These are phyloP conservation scores for Ciconia boyciana DNA, from an alignment of 2,113 vertebrate species.

Conservation along the genomic window DNA sequence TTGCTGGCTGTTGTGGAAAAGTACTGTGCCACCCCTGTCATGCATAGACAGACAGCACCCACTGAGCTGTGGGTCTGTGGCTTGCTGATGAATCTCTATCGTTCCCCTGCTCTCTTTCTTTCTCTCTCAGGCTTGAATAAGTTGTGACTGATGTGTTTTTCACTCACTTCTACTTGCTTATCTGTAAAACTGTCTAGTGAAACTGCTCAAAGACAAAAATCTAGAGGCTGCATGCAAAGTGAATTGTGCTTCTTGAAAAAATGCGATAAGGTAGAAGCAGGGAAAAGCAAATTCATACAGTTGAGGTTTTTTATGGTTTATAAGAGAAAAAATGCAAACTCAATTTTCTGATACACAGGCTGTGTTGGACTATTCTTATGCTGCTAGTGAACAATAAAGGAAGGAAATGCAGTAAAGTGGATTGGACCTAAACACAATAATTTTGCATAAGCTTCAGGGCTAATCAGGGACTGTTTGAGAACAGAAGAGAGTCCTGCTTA, in stretches of 20 bases:
- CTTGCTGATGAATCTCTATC: background rate
- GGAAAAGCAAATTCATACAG: background rate
- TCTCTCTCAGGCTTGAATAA: background rate
- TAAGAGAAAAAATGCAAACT: background rate
- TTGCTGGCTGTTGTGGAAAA: background rate
- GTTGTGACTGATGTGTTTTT: background rate
- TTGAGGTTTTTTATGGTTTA: background rate
- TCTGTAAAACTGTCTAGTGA: background rate
- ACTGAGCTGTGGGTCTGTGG: background rate
- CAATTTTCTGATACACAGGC: background rate
- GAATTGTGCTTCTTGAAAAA: background rate
- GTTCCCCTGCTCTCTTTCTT: background rate
- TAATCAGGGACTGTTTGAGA: background rate
- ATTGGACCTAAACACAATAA: background rate
- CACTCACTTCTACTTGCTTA: background rate
- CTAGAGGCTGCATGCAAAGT: background rate
- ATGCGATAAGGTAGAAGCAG: background rate
- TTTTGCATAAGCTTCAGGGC: background rate
- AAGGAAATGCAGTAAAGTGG: background rate
- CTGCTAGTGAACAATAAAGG: background rate
- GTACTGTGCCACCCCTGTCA: background rate
- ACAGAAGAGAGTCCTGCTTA: background rate
- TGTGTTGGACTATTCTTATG: background rate
- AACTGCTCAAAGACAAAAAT: background rate
- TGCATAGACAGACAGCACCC: background rate